These are phyloP conservation scores for Drosophila sproati DNA, from an alignment of 1,140 invertebrate species.

Conservation along the genomic window DNA sequence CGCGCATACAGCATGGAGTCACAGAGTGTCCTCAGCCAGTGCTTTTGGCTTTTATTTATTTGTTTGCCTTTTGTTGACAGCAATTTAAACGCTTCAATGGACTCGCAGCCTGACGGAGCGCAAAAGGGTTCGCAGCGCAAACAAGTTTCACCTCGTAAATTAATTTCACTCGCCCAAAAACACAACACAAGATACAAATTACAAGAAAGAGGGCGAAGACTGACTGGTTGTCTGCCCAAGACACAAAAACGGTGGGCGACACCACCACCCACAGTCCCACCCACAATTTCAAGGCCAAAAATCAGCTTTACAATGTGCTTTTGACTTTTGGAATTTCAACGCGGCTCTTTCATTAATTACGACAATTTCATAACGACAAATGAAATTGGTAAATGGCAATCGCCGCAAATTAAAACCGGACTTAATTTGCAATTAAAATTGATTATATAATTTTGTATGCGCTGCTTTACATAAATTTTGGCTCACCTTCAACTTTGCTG, in stretches of 20 bases:
- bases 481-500: constrained; percentile 43
- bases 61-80: constrained; percentile 81
- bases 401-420: constrained; percentile 32
- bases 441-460: constrained; percentile 49
- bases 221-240: background rate
- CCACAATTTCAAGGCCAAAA: constrained; percentile 6
- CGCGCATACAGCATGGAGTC: constrained; percentile 8
- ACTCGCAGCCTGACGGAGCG: constrained; percentile 47
- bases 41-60: constrained; percentile 71
- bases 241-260: background rate
- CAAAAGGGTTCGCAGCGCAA: constrained; percentile 72
- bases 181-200: constrained; percentile 66
- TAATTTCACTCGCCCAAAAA: constrained; percentile 63
- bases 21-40: background rate
- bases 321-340: constrained; percentile 2
- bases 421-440: constrained; percentile 50
- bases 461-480: background rate
- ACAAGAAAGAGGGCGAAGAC: constrained; percentile 14
- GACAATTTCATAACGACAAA: constrained; percentile 2
- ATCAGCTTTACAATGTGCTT: background rate
- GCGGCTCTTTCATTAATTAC: constrained; percentile 22
- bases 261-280: too few species aligned
- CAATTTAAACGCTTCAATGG: constrained; percentile 82
- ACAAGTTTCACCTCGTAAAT: constrained; percentile 82
- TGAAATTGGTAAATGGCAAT: constrained; percentile 15